A percentile compares a stretch with the other conserved stretches of the same genome.
These are phyloP conservation scores for Clarias macrocephalus DNA, from an alignment of 2,113 vertebrate genomes.

Conservation along the genomic window DNA sequence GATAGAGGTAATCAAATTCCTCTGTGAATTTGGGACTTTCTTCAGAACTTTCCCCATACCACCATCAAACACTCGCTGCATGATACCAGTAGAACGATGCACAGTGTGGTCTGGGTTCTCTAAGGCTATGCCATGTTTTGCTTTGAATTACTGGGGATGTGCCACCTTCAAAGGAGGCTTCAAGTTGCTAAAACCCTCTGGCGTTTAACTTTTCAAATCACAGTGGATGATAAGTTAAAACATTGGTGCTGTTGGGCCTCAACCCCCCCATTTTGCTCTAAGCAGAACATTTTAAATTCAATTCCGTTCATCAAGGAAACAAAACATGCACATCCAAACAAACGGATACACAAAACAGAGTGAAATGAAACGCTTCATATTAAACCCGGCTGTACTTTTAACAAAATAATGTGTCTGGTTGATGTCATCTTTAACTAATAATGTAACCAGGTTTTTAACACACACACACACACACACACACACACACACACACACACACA, in stretches of 20 bases:
- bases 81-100: conserved; percentile 41
- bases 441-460: neutral
- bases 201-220: conserved; percentile 34
- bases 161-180: conserved; percentile 50
- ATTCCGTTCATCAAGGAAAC: conserved; percentile 6
- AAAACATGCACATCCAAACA: conserved; percentile 16
- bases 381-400: neutral
- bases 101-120: conserved; percentile 38
- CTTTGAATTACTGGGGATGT: conserved; percentile 34
- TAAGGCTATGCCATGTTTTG: conserved; percentile 26
- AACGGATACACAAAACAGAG: conserved; percentile 1
- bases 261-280: conserved; percentile 9
- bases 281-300: conserved; percentile 26
- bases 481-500: too few species aligned
- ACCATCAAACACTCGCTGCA: conserved; percentile 69
- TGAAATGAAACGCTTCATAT: neutral
- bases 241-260: conserved; percentile 37
- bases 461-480: too few species aligned
- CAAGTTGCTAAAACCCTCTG: conserved; percentile 24
- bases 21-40: conserved; percentile 96
- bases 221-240: conserved; percentile 16
- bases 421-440: neutral
- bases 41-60: conserved; percentile 90
- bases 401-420: neutral
- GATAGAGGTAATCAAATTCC: conserved; percentile 99